A percentile compares a stretch with the other conserved stretches of the same genome.
These are phyloP conservation scores for Cotesia typhae DNA, from an alignment of 1,140 invertebrate species.

Conservation along the genomic window DNA sequence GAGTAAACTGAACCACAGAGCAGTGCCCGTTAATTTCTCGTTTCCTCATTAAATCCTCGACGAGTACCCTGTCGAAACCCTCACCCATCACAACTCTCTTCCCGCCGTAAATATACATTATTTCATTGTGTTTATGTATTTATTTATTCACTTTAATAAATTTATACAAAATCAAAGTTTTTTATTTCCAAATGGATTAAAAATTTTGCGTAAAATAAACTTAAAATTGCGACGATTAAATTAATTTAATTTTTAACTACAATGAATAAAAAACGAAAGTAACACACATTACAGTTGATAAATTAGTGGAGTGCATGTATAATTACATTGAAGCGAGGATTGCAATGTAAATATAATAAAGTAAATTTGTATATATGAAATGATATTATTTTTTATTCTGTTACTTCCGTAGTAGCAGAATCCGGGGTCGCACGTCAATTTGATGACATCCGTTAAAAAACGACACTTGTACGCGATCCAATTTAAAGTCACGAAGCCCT, in stretches of 20 bases:
- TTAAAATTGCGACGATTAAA: no score
- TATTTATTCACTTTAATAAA: no score
- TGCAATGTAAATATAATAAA: not conserved
- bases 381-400: conserved; percentile 28
- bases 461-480: conserved; percentile 62
- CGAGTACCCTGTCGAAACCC: conserved; percentile 50
- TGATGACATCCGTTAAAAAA: conserved; percentile 62
- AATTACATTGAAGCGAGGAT: not conserved
- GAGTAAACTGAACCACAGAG: conserved; percentile 34
- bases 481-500: conserved; percentile 62
- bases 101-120: conserved; percentile 21
- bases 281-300: no score
- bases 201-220: no score
- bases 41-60: conserved; percentile 65
- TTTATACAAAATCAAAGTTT: no score
- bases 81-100: conserved; percentile 44
- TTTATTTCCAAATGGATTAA: no score
- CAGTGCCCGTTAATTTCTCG: conserved; percentile 60
- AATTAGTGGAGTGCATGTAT: not conserved
- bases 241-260: no score
- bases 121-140: not conserved
- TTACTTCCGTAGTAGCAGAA: conserved; percentile 46
- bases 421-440: conserved; percentile 64
- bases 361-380: not conserved
- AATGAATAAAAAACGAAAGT: not conserved